phyloP scores from a whole-genome alignment of 1,140 invertebrate species.

The Macrobrachium rosenbergii region DNA sequence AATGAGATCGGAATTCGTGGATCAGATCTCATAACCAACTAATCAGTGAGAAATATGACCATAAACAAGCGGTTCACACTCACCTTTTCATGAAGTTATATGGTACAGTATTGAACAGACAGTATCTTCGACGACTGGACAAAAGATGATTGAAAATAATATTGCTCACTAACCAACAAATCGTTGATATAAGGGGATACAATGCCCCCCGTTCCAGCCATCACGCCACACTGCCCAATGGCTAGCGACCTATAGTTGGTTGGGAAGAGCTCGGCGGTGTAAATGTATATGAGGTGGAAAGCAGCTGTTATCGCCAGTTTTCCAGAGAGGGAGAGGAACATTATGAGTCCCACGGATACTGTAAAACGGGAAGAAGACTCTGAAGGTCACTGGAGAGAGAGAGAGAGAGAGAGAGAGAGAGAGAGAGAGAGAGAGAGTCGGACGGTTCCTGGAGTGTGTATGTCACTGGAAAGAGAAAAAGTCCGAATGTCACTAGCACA shows the following conservation, averaged over 20 bases:
- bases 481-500: too few relatives aligned
- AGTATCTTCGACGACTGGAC: neutral
- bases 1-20: neutral
- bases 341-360: neutral
- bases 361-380: neutral
- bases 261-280: slow-evolving; percentile 29
- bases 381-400: too few relatives aligned
- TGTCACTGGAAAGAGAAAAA: too few relatives aligned
- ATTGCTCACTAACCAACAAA: slow-evolving; percentile 24
- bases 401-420: too few relatives aligned
- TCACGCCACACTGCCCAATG: neutral
- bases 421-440: too few relatives aligned
- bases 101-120: neutral
- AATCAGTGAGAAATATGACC: too few relatives aligned
- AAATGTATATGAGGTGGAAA: slow-evolving; percentile 23
- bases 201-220: neutral
- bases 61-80: too few relatives aligned
- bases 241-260: slow-evolving; percentile 6
- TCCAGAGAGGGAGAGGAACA: slow-evolving; percentile 24
- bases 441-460: too few relatives aligned
- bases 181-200: slow-evolving; percentile 33
- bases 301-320: slow-evolving; percentile 31
- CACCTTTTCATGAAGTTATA: too few relatives aligned
- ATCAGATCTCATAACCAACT: too few relatives aligned
- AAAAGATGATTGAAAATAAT: neutral